Conservation (phyloP, 2,888 invertebrate genomes). For the Ophion ventricosus region DNA sequence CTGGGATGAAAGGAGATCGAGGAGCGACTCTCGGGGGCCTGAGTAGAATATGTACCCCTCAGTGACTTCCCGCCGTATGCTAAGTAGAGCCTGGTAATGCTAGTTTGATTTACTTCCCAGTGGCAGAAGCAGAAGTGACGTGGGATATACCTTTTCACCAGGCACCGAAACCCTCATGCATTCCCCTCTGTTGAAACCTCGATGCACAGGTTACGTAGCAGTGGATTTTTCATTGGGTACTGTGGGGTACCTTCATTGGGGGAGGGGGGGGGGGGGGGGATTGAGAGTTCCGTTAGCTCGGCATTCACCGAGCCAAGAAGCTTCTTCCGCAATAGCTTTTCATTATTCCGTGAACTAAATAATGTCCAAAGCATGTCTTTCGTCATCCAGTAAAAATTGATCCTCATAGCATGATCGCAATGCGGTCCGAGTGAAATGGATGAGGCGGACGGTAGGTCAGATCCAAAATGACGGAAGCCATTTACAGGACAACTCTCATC, state of each 20-base stretch:
- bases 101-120: conserved; percentile 77
- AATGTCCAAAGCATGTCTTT: no score
- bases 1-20: conserved; percentile 36
- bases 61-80: conserved; percentile 75
- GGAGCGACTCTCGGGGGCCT: conserved; percentile 22
- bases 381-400: no score
- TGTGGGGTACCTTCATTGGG: no score
- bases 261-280: no score
- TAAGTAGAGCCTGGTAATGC: conserved; percentile 76
- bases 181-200: conserved; percentile 27
- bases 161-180: conserved; percentile 1
- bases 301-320: no score
- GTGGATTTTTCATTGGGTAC: background rate
- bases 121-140: conserved; percentile 51
- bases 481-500: background rate
- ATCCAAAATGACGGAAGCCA: background rate
- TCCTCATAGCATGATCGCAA: no score
- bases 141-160: conserved; percentile 19
- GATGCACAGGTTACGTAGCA: background rate
- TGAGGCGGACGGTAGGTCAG: background rate
- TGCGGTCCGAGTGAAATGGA: background rate
- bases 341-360: no score
- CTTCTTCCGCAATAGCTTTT: no score
- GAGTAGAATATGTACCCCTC: conserved; percentile 42
- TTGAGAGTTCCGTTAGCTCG: no score